phyloP scores from a whole-genome alignment of 1,140 invertebrate species.

The Mylabris phalerata region DNA sequence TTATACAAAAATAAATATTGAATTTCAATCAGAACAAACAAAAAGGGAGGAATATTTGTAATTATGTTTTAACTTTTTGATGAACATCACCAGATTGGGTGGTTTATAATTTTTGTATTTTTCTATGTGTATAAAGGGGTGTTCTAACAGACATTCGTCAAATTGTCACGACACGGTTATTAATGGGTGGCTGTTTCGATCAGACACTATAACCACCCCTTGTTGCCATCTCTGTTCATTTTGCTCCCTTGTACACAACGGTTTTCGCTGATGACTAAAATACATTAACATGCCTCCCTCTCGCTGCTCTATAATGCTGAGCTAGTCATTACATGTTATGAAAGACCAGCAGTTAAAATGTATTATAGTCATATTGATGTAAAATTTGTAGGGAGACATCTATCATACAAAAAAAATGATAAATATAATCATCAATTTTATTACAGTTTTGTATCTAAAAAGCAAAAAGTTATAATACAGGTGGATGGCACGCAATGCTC shows the following conservation, averaged over 20 bases:
- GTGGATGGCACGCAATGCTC: too few relatives aligned
- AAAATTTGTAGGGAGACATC: constrained; percentile 18
- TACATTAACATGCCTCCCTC: constrained; percentile 34
- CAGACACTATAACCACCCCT: background rate
- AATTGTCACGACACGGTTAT: constrained; percentile 36
- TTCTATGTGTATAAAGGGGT: constrained; percentile 15
- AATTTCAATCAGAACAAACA: too few relatives aligned
- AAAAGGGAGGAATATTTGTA: too few relatives aligned
- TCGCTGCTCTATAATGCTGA: constrained; percentile 22
- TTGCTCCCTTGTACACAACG: constrained; percentile 9
- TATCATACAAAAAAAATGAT: constrained; percentile 18
- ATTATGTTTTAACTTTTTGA: too few relatives aligned
- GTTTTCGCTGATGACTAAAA: constrained; percentile 33
- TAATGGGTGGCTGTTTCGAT: constrained; percentile 31
- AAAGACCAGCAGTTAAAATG: constrained; percentile 32
- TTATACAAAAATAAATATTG: too few relatives aligned
- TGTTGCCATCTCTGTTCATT: constrained; percentile 6
- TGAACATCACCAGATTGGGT: too few relatives aligned
- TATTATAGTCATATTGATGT: constrained; percentile 29
- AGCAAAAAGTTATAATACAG: too few relatives aligned
- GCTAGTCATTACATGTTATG: constrained; percentile 35
- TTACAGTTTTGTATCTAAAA: too few relatives aligned
- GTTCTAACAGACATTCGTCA: constrained; percentile 29
- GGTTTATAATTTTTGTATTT: background rate
- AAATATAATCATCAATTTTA: too few relatives aligned